Conservation (phyloP, 1,140 invertebrate genomes). For the Phenacoccus solenopsis region DNA sequence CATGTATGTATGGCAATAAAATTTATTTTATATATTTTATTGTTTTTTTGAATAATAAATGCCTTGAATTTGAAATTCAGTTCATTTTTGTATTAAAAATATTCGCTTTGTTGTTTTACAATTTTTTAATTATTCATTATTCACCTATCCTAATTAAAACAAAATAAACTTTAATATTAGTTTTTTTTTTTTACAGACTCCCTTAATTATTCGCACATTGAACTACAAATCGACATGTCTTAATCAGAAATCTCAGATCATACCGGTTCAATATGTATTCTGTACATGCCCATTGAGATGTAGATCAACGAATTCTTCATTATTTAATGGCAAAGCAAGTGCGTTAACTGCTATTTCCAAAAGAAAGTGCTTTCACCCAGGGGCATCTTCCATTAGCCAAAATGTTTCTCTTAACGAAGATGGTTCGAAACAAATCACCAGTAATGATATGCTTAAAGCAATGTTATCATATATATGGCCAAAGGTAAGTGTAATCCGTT, state of each 20-base stretch:
- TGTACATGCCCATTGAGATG: neutral
- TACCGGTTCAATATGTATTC: neutral
- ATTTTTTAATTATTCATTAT: too few species aligned
- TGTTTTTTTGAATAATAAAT: too few species aligned
- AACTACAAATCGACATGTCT: neutral
- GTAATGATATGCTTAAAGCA: slow-evolving; percentile 65
- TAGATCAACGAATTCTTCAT: neutral
- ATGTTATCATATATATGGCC: slow-evolving; percentile 96
- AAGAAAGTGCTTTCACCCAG: slow-evolving; percentile 82
- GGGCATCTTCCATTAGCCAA: slow-evolving; percentile 52
- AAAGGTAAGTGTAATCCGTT: slow-evolving; percentile 50
- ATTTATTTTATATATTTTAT: too few species aligned
- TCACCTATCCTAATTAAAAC: too few species aligned
- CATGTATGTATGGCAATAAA: too few species aligned
- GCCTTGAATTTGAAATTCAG: too few species aligned
- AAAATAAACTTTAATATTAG: neutral
- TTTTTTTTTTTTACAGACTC: neutral
- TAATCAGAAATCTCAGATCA: neutral
- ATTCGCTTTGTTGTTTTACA: too few species aligned
- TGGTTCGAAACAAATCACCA: slow-evolving; percentile 43
- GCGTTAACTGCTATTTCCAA: slow-evolving; percentile 38
- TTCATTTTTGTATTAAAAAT: too few species aligned
- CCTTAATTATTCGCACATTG: neutral
- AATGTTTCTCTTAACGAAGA: slow-evolving; percentile 45
- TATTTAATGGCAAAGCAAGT: neutral